A percentile compares a stretch with the other conserved stretches of the same genome.
Evolutionary conservation across 1,140 invertebrate genomes (phyloP).

Genomic region (Dendrolimus punctatus): DNA sequence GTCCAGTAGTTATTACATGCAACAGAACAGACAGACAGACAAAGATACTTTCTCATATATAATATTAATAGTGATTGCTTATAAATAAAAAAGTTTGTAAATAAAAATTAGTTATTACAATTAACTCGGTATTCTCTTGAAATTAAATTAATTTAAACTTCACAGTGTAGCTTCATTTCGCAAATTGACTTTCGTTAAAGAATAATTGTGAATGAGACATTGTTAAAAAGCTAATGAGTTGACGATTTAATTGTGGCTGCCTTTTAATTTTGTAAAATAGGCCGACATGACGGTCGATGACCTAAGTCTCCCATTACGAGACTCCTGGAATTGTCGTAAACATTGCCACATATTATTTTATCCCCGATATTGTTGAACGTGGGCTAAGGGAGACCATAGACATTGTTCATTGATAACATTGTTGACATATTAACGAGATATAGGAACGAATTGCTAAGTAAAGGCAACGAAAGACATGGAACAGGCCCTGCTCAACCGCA

Average conservation of each 20-base stretch:
- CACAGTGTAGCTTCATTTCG: conserved; percentile 10
- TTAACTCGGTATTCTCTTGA: conserved; percentile 9
- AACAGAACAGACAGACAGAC: no score
- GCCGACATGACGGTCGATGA: conserved; percentile 37
- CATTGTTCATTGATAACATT: conserved; percentile 46
- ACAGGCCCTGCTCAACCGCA: conserved; percentile 35
- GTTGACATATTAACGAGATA: conserved; percentile 62
- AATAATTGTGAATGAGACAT: conserved; percentile 35
- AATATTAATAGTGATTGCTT: no score
- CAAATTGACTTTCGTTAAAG: conserved; percentile 16
- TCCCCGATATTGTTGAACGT: conserved; percentile 18
- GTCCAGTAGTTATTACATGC: no score
- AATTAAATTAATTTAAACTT: conserved; percentile 17
- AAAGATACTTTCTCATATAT: no score
- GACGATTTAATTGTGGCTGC: conserved; percentile 38
- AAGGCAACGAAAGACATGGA: conserved; percentile 47
- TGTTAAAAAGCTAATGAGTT: conserved; percentile 35
- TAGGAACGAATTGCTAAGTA: conserved; percentile 44
- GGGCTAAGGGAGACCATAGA: conserved; percentile 25
- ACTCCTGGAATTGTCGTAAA: conserved; percentile 6
- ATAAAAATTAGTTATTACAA: conserved; percentile 8
- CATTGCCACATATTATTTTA: conserved; percentile 6
- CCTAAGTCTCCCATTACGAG: conserved; percentile 17
- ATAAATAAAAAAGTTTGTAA: not conserved
- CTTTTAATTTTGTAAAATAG: conserved; percentile 45